Evolutionary conservation across 2,888 invertebrate genomes (phyloP).

Genomic region (Glyphotaelius pellucidus): DNA sequence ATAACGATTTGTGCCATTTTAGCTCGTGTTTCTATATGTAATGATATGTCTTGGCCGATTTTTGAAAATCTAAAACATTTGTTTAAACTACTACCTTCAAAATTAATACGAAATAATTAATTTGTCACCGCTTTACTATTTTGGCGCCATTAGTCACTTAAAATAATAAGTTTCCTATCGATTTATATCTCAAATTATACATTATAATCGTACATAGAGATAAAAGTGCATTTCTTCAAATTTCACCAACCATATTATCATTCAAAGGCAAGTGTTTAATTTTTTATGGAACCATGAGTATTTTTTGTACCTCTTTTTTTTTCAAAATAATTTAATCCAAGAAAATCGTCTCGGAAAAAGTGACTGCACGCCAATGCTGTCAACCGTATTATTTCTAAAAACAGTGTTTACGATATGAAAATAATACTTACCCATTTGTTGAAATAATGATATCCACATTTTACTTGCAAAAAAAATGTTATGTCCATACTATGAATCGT

Average conservation of each 20-base stretch:
- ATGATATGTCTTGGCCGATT: background rate
- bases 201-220: background rate
- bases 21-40: background rate
- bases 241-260: background rate
- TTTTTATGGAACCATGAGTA: too few species aligned
- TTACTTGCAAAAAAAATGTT: background rate
- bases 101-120: background rate
- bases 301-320: background rate
- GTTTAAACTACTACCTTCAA: background rate
- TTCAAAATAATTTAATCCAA: background rate
- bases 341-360: background rate
- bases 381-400: background rate
- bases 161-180: background rate
- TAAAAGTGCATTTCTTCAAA: background rate
- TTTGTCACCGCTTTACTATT: background rate
- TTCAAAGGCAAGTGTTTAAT: background rate
- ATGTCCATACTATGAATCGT: background rate
- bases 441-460: background rate
- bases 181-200: background rate
- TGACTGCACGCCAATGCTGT: background rate
- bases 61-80: background rate
- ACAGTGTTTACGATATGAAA: background rate
- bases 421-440: background rate
- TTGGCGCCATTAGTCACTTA: background rate
- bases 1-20: background rate